Conservation (phyloP, 2,888 invertebrate species). For the Penaeus monodon region DNA sequence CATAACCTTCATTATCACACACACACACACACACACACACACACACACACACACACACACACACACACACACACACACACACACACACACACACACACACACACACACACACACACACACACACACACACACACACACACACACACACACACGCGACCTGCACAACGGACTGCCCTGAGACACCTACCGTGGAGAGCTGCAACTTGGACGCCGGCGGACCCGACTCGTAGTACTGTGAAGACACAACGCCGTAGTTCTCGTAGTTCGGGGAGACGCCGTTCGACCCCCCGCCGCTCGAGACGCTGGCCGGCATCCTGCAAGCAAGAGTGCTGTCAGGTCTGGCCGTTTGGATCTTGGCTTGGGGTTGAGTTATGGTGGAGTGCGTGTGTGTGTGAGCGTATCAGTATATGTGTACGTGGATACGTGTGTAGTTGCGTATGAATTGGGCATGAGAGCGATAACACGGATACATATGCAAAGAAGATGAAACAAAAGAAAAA, state of each 20-base stretch:
- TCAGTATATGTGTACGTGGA: not conserved
- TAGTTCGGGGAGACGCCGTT: not conserved
- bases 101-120: too few species aligned
- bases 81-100: too few species aligned
- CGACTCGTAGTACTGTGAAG: constrained; percentile 47
- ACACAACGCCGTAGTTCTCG: constrained; percentile 37
- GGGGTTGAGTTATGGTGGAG: too few species aligned
- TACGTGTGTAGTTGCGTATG: not conserved
- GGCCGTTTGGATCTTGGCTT: too few species aligned
- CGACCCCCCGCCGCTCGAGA: not conserved
- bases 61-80: too few species aligned
- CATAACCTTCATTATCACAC: too few species aligned
- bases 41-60: too few species aligned
- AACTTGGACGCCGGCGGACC: constrained; percentile 51
- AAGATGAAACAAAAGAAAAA: too few species aligned
- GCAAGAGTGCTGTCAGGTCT: not conserved
- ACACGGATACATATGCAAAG: not conserved
- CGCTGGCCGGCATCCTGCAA: constrained; percentile 17
- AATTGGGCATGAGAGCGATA: not conserved
- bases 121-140: too few species aligned
- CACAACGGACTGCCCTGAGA: not conserved
- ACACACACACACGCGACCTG: too few species aligned
- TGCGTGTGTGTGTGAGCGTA: not conserved
- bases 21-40: too few species aligned
- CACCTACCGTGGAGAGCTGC: constrained; percentile 31